Evolutionary conservation across 2,113 vertebrate species (phyloP).

Genomic region (Callocephalon fimbriatum): DNA sequence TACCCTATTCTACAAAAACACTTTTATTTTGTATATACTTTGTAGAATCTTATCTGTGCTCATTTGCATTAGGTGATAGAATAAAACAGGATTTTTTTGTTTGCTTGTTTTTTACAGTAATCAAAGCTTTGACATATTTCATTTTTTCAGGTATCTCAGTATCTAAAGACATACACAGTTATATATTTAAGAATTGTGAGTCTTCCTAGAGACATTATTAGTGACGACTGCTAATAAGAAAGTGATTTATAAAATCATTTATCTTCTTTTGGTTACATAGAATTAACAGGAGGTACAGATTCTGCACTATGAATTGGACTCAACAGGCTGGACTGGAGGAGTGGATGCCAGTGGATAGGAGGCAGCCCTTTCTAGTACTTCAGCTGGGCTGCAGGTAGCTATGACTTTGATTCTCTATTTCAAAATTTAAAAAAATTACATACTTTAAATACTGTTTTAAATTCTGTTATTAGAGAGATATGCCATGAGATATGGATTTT

Average conservation of each 20-base stretch:
- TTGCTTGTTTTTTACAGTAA: background rate
- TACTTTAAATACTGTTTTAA: background rate
- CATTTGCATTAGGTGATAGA: background rate
- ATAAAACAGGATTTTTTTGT: background rate
- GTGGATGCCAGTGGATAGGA: slow-evolving; percentile 93
- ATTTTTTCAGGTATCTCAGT: background rate
- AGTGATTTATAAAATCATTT: background rate
- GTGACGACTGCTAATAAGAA: background rate
- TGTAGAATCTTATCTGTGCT: background rate
- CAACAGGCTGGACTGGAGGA: slow-evolving; percentile 86
- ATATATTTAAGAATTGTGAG: background rate
- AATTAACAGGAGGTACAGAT: slow-evolving; percentile 77
- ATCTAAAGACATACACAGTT: background rate
- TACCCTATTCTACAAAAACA: background rate
- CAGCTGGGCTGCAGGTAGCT: slow-evolving; percentile 93
- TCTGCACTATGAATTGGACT: slow-evolving; percentile 90
- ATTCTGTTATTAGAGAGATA: background rate
- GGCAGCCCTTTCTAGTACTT: slow-evolving; percentile 88
- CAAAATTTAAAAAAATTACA: background rate
- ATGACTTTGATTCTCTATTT: background rate
- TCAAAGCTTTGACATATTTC: background rate
- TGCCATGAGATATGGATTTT: background rate
- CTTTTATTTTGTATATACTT: background rate
- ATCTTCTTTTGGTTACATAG: slow-evolving; percentile 48
- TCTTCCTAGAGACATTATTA: background rate